Base-by-base conservation (phyloP, 2,113 vertebrate species). In the Numida meleagris region DNA sequence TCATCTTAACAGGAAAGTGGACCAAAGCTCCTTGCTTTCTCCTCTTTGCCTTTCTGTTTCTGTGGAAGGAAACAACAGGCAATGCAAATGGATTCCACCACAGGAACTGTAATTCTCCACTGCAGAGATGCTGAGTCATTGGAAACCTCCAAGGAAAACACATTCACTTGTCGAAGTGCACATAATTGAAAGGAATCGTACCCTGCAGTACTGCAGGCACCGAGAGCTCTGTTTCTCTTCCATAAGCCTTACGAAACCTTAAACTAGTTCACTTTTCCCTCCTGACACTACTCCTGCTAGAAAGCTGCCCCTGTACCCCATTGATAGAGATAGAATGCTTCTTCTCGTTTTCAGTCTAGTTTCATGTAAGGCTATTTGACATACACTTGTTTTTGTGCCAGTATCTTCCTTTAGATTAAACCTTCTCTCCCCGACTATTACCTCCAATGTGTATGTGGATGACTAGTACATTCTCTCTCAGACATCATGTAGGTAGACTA, bases 101-200 rank as follows among this genome's bases (percentile, higher is more conserved):
- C 12, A 86, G 61, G 34, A 90, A 62, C 73, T 77, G n/a, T 59
- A 90, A 71, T 50, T 86, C 79, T 91, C 58, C 5, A 7, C 46
- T 75, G 65, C 9, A 88, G 43, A 76, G 43, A 92, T 43, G 3
- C 50, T 88, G 76, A 95, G 90, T 92, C 57, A 87, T 73, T 92
- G 24, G 46, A 79, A 89, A 66, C 12, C 77, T 78, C 63, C 40
- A 83, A 72, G 58, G 53, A 21, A 86, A 75, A 57, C 1, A 6
- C 1, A 53, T 43, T 36, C 42, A 24, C 31, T 88, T 82, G 73
- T 55, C 1, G 3, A 88, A 96, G 36, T 70, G 67, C 40, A 66
- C 17, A 3, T 20, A 70, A 66, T 31, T 50, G 36, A 76, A 78
- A 89, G 53, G 93, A 92, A 84, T 10, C 5, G 61, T 61, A 55